A percentile compares a stretch with the other conserved stretches of the same genome.
Conservation (phyloP, 23 tunicate species). For the Aplidium turbinatum region DNA sequence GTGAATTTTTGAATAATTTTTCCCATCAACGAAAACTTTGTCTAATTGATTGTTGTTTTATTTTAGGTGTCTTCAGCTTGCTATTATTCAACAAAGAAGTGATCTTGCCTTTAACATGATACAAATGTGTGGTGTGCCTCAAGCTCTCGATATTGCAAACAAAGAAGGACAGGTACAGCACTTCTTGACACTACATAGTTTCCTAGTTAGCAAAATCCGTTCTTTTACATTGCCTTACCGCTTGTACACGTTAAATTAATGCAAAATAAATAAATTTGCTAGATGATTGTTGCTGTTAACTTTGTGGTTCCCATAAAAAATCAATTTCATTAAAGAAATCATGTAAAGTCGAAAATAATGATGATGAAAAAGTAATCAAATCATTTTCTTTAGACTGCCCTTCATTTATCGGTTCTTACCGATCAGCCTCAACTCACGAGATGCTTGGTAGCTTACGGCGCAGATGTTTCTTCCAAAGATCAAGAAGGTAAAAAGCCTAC, state of each 20-base stretch:
- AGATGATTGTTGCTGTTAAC: no score
- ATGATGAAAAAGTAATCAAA: no score
- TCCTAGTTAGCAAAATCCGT: neutral
- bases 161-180: conserved; percentile 20
- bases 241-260: neutral
- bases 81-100: conserved; percentile 59
- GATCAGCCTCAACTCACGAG: conserved; percentile 69
- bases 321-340: no score
- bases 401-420: conserved; percentile 68
- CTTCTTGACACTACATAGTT: neutral
- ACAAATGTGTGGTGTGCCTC: conserved; percentile 45
- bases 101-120: conserved; percentile 59
- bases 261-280: no score
- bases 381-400: conserved; percentile 45
- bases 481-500: conserved; percentile 38
- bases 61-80: conserved; percentile 51
- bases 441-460: conserved; percentile 75
- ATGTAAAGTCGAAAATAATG: no score
- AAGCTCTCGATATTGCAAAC: conserved; percentile 39
- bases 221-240: neutral
- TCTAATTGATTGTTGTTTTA: neutral
- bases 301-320: no score
- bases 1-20: no score
- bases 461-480: conserved; percentile 47
- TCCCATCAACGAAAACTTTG: no score